Evolutionary conservation across 2,113 vertebrate genomes (phyloP).

Genomic region (Aspidoscelis tigris): DNA sequence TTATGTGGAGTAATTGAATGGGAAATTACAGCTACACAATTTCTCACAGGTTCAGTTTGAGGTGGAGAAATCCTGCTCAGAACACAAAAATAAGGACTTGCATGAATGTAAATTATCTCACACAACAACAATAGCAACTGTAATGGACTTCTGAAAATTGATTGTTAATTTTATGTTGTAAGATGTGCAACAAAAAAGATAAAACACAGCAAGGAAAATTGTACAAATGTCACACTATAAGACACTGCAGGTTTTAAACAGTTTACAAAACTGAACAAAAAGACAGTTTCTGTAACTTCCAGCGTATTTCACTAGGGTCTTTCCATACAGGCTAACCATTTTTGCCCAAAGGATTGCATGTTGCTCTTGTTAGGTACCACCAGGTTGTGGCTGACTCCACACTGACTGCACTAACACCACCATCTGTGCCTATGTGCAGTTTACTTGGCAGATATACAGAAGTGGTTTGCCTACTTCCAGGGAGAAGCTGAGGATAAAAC

Average conservation of each 20-base stretch:
- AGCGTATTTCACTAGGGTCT: not conserved
- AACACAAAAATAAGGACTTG: not conserved
- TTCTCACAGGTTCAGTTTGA: not conserved
- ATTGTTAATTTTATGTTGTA: not conserved
- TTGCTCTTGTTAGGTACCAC: no score
- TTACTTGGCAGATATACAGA: no score
- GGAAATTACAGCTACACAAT: not conserved
- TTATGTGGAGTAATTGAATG: not conserved
- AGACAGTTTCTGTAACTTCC: not conserved
- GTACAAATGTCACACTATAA: not conserved
- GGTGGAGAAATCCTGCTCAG: not conserved
- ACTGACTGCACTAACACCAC: no score
- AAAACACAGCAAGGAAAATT: not conserved
- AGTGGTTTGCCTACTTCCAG: no score
- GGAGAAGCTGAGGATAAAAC: no score
- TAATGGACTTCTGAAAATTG: not conserved
- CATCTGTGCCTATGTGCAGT: no score
- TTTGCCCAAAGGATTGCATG: not conserved
- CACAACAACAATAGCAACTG: not conserved
- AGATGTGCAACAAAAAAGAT: not conserved
- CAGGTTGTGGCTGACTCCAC: no score
- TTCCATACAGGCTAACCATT: not conserved
- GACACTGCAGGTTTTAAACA: not conserved
- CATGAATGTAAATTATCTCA: not conserved
- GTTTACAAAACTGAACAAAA: not conserved